Evolutionary conservation across 2,888 invertebrate species (phyloP).

Genomic region (Malacosoma neustria): DNA sequence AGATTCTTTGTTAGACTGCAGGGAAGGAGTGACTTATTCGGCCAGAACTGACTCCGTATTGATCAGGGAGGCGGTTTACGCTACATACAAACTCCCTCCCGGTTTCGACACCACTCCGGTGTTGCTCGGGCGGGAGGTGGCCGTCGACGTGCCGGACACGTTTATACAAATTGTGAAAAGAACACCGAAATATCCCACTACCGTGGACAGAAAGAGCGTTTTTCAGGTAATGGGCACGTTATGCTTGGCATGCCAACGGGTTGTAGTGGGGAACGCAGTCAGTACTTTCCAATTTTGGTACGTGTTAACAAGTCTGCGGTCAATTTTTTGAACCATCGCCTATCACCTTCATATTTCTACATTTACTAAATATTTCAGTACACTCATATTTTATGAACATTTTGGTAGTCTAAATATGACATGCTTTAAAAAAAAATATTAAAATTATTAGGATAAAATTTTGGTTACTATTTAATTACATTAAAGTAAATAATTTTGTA

Average conservation of each 20-base stretch:
- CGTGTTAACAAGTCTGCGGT: not conserved
- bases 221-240: constrained; percentile 64
- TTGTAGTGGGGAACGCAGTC: constrained; percentile 14
- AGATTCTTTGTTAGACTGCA: constrained; percentile 60
- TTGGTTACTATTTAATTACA: too few relatives aligned
- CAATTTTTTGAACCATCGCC: too few relatives aligned
- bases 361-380: too few relatives aligned
- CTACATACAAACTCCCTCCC: constrained; percentile 61
- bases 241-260: constrained; percentile 26
- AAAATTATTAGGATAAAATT: too few relatives aligned
- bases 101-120: constrained; percentile 68
- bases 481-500: too few relatives aligned
- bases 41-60: constrained; percentile 68
- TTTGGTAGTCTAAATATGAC: too few relatives aligned
- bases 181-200: constrained; percentile 79
- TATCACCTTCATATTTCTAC: too few relatives aligned
- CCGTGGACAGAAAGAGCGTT: constrained; percentile 68
- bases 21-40: constrained; percentile 61
- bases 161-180: constrained; percentile 89
- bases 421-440: too few relatives aligned
- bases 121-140: constrained; percentile 76
- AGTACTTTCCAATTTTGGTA: constrained; percentile 1
- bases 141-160: constrained; percentile 92
- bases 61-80: constrained; percentile 63
- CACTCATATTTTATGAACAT: too few relatives aligned